phyloP scores from a whole-genome alignment of 2,888 invertebrate species.

The Harpalus rubripes region DNA sequence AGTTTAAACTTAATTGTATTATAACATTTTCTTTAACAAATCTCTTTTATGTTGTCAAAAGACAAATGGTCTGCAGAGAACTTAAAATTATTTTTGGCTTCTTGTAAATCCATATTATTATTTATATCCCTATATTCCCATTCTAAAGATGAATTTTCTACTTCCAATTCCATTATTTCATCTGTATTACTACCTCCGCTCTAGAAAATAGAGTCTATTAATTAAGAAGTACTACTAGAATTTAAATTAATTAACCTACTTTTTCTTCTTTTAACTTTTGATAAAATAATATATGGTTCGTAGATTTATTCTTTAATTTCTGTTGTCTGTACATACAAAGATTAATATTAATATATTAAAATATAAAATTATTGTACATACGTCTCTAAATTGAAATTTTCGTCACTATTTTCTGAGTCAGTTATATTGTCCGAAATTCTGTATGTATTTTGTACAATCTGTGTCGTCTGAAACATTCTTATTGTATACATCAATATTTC shows the following conservation, averaged over 20 bases:
- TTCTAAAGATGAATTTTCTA: conserved; percentile 8
- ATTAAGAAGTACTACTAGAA: neutral
- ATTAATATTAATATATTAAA: neutral
- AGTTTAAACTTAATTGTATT: conserved; percentile 4
- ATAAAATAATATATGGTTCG: neutral
- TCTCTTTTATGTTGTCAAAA: conserved; percentile 12
- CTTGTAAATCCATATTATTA: neutral
- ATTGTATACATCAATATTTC: conserved; percentile 6
- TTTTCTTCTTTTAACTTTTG: conserved; percentile 32
- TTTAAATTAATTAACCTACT: conserved; percentile 4
- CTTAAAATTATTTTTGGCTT: neutral
- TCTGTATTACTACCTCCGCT: conserved; percentile 2
- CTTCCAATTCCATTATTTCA: conserved; percentile 45
- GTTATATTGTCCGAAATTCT: neutral
- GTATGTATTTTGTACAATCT: neutral
- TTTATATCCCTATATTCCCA: neutral
- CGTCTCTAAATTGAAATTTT: neutral
- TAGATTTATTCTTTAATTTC: neutral
- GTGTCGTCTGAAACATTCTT: neutral
- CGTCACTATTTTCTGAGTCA: neutral
- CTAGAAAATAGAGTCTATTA: conserved; percentile 12
- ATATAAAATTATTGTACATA: conserved; percentile 18
- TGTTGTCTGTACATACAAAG: neutral
- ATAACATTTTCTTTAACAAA: conserved; percentile 14
- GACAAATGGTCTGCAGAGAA: neutral